Evolutionary conservation across 2,113 vertebrate genomes (phyloP).

Genomic region (Lates calcarifer): DNA sequence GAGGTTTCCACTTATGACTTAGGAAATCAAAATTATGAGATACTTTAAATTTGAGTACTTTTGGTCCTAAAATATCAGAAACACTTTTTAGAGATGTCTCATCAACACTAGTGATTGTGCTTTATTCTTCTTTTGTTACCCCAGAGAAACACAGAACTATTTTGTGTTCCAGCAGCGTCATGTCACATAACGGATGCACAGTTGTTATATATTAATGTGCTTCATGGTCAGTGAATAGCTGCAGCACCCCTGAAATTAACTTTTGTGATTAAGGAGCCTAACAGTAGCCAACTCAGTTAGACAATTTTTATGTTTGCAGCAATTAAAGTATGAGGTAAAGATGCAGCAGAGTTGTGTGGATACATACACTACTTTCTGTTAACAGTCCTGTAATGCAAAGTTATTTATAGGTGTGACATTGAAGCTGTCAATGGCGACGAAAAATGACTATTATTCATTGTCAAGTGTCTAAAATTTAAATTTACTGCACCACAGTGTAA

Average conservation of each 20-base stretch:
- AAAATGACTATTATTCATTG: background rate
- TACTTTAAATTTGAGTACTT: background rate
- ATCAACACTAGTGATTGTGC: background rate
- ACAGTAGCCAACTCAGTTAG: background rate
- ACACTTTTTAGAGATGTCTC: background rate
- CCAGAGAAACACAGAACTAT: too few relatives aligned
- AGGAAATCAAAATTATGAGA: background rate
- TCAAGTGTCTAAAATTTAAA: background rate
- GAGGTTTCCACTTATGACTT: conserved; percentile 1
- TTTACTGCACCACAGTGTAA: background rate
- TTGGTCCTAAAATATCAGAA: conserved; percentile 1
- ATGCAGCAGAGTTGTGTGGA: background rate
- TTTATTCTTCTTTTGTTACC: background rate
- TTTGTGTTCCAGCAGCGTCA: too few relatives aligned
- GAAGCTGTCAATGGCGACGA: background rate
- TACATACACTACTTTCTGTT: background rate
- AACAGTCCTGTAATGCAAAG: background rate
- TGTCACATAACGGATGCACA: too few relatives aligned
- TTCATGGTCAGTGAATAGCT: background rate
- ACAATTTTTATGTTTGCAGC: background rate
- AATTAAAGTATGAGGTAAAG: background rate
- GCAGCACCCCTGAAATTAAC: background rate
- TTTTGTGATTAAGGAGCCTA: background rate
- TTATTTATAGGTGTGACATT: background rate
- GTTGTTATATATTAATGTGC: background rate